These are phyloP conservation scores for Drosophila virilis DNA, from an alignment of 1,140 invertebrate species.

Conservation along the genomic window DNA sequence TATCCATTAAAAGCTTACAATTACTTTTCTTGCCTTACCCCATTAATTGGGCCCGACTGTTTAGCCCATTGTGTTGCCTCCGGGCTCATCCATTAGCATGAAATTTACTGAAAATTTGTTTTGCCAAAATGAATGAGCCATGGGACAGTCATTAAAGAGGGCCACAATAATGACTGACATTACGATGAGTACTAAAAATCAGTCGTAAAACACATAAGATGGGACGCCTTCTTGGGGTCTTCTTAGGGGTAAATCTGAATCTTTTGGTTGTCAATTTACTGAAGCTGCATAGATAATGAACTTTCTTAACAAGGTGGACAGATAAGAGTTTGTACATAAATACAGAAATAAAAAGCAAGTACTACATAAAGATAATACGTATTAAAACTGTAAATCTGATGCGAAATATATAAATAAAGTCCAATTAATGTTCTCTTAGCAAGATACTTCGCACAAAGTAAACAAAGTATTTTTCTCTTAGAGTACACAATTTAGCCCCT, in stretches of 20 bases:
- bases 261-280: background rate
- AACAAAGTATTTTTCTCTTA: too few relatives aligned
- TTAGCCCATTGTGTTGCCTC: slow-evolving; percentile 22
- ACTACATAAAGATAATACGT: too few relatives aligned
- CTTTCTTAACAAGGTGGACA: slow-evolving; percentile 1
- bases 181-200: slow-evolving; percentile 65
- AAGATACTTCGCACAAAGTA: too few relatives aligned
- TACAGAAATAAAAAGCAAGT: background rate
- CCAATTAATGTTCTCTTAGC: too few relatives aligned
- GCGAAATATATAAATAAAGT: too few relatives aligned
- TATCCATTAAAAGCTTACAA: slow-evolving; percentile 29
- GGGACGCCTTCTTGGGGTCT: slow-evolving; percentile 21
- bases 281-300: slow-evolving; percentile 22
- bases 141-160: slow-evolving; percentile 56
- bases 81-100: slow-evolving; percentile 52
- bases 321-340: background rate
- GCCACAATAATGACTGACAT: slow-evolving; percentile 69
- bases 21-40: slow-evolving; percentile 33
- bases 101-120: slow-evolving; percentile 46
- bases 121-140: slow-evolving; percentile 14
- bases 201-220: slow-evolving; percentile 70
- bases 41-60: slow-evolving; percentile 39
- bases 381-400: too few relatives aligned
- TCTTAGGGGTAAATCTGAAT: slow-evolving; percentile 35
- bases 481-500: too few relatives aligned